Base-by-base conservation (phyloP, 2,888 invertebrate species). In the Lymantria monacha region DNA sequence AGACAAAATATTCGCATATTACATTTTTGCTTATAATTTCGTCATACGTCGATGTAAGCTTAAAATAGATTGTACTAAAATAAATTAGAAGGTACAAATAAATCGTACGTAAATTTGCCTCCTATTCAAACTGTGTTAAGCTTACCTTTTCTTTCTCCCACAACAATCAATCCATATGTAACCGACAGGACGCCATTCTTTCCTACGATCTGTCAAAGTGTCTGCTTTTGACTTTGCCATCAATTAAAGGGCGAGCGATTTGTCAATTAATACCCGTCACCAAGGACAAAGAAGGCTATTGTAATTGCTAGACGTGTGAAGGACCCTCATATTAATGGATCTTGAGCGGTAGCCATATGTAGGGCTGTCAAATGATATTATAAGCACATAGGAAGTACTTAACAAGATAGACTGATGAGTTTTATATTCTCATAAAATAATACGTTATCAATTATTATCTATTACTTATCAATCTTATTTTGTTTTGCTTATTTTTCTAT, bases 201-300 rank as follows among this genome's bases (percentile, higher is more conserved):
- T 63, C 51, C 49, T 57, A 55, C 61, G 58, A 72, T 72, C 70
- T 53, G 67, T 70, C 72, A 65, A 55, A 53, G 41, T 42, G 60
- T 48, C 66, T 70, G 69, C 62, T 69, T 72, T 66, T 70, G 70
- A 69, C 62, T 68, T 55, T 13, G 44, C 66, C 69, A 76, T 76
- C 74, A 77, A 77, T 77, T 75, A 71, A 69, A 67, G 61, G 60
- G 51, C 64, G 61, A 63, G 61, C 70, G 70, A 76, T 76, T 76
- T 75, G 74, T 78, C 83, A 78, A 85, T 85, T 85, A 85, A 82
- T 82, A 75, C 72, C 59, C 69, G 77, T 79, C 80, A 73, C 49
- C 47, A 51, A 59, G 69, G 67, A 78, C 78, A 77, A 81, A 79
- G 76, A 78, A 76, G 66, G 64, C 70, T 57, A 74, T 81, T 79